A percentile compares a stretch with the other conserved stretches of the same genome.
Evolutionary conservation across 2,113 vertebrate species (phyloP).

Genomic region (Nothoprocta pentlandii): DNA sequence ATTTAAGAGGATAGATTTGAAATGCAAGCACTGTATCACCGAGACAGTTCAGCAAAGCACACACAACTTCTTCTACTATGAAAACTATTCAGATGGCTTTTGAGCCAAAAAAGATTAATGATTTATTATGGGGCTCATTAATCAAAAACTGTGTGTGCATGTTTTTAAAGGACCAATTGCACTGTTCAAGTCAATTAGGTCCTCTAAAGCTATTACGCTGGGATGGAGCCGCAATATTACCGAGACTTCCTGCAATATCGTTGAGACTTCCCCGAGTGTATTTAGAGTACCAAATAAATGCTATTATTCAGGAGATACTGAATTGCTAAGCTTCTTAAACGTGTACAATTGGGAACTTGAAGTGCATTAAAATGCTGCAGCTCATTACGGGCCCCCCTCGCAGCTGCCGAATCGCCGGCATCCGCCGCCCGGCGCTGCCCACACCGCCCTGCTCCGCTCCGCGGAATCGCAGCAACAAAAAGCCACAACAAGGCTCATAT

Average conservation of each 20-base stretch:
- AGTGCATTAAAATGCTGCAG: slow-evolving; percentile 81
- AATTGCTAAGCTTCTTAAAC: slow-evolving; percentile 83
- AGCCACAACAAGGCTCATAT: slow-evolving; percentile 47
- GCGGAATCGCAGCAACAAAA: slow-evolving; percentile 59
- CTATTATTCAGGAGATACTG: slow-evolving; percentile 79
- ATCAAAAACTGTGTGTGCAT: slow-evolving; percentile 74
- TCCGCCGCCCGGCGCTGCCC: slow-evolving; percentile 50
- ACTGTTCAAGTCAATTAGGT: slow-evolving; percentile 81
- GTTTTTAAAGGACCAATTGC: slow-evolving; percentile 66
- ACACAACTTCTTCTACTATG: slow-evolving; percentile 20
- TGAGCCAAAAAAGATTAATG: slow-evolving; percentile 81
- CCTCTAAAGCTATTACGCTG: slow-evolving; percentile 75
- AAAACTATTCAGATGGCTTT: slow-evolving; percentile 69
- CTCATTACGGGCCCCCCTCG: slow-evolving; percentile 79
- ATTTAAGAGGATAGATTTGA: slow-evolving; percentile 51
- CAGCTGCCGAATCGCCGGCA: slow-evolving; percentile 69
- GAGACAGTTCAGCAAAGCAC: slow-evolving; percentile 58
- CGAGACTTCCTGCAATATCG: slow-evolving; percentile 77
- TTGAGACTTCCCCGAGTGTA: slow-evolving; percentile 77
- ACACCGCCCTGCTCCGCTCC: slow-evolving; percentile 55
- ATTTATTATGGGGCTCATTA: slow-evolving; percentile 83
- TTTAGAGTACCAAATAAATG: slow-evolving; percentile 81
- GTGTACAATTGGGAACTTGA: slow-evolving; percentile 80
- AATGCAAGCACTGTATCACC: slow-evolving; percentile 39
- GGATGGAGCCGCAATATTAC: slow-evolving; percentile 73